These are phyloP conservation scores for Labrus mixtus DNA, from an alignment of 2,113 vertebrate species.

Conservation along the genomic window DNA sequence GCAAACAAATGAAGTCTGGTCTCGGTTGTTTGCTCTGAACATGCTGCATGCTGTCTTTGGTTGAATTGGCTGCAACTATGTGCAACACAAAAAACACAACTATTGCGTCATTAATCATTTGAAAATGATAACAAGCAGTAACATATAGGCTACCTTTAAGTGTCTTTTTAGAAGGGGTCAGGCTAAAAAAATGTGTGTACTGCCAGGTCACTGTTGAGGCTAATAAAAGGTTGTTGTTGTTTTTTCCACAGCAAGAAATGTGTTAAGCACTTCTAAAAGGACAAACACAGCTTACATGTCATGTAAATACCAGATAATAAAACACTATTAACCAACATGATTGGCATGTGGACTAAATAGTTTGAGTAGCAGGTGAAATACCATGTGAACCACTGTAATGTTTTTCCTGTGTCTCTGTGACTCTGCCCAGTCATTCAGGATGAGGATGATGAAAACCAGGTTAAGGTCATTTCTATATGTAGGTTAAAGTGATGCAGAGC, in stretches of 20 bases:
- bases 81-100: neutral
- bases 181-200: neutral
- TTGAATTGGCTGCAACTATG: neutral
- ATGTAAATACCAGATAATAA: no score
- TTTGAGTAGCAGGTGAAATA: no score
- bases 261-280: no score
- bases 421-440: constrained; percentile 30
- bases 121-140: neutral
- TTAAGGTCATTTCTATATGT: constrained; percentile 73
- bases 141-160: neutral
- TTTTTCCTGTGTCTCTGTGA: neutral
- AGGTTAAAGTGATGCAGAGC: constrained; percentile 73
- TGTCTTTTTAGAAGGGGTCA: neutral
- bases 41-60: neutral
- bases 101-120: neutral
- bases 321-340: no score
- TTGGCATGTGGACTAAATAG: no score
- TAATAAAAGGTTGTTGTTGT: no score
- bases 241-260: no score
- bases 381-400: no score
- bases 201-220: no score
- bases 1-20: constrained; percentile 29
- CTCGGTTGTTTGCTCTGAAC: neutral
- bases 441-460: constrained; percentile 56
- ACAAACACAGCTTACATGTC: no score